Percentiles rank a stretch among this genome's conserved stretches.
These are phyloP conservation scores for Fukomys damarensis DNA, from an alignment of 2,113 vertebrate species.

Conservation along the genomic window DNA sequence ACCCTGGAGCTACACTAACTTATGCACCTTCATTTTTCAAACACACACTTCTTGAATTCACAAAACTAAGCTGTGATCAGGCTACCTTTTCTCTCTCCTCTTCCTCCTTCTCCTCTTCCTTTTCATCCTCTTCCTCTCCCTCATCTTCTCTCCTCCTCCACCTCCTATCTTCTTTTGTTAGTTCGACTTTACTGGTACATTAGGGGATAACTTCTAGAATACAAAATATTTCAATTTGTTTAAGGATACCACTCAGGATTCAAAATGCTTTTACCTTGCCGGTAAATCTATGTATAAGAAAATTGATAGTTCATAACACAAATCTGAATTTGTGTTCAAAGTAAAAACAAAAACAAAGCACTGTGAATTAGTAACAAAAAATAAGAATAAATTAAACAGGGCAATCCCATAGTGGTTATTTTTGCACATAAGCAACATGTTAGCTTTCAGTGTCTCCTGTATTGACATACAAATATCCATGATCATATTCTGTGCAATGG, in stretches of 20 bases:
- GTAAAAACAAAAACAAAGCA: neutral
- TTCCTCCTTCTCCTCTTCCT: no score
- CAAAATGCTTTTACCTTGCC: neutral
- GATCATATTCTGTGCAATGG: neutral
- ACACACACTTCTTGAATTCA: slow-evolving; percentile 79
- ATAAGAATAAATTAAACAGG: neutral
- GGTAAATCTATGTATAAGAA: neutral
- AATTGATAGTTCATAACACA: neutral
- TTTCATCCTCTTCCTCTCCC: neutral
- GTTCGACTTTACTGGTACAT: neutral
- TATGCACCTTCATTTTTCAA: slow-evolving; percentile 87
- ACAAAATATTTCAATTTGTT: neutral
- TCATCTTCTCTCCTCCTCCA: neutral
- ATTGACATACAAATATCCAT: neutral
- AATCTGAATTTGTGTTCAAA: slow-evolving; percentile 10
- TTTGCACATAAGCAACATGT: neutral
- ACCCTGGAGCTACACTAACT: slow-evolving; percentile 85
- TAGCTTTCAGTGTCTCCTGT: neutral
- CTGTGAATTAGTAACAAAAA: neutral
- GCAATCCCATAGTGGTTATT: neutral
- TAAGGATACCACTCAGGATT: neutral
- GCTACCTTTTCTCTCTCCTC: neutral
- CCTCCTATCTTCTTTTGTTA: no score
- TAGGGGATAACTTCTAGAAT: neutral
- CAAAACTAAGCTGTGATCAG: slow-evolving; percentile 15